These are phyloP conservation scores for Paramisgurnus dabryanus DNA, from an alignment of 2,113 vertebrate genomes.

Conservation along the genomic window DNA sequence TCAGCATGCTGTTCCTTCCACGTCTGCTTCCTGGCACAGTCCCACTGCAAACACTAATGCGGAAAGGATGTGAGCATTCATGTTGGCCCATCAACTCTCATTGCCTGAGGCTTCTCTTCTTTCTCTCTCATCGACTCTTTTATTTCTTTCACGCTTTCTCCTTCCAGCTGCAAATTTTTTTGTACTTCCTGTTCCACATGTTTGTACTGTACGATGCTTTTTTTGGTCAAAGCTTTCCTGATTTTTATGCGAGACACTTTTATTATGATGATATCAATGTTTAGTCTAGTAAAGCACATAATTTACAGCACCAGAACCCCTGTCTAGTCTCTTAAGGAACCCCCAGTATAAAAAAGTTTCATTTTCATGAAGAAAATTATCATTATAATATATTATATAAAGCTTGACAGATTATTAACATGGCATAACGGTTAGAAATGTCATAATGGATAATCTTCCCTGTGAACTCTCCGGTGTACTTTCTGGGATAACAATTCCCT, in stretches of 20 bases:
- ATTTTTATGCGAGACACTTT: not conserved
- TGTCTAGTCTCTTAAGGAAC: too few species aligned
- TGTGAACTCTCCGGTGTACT: too few species aligned
- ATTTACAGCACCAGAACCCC: too few species aligned
- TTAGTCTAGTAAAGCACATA: not conserved
- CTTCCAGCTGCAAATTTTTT: slow-evolving; percentile 13
- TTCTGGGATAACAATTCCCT: too few species aligned
- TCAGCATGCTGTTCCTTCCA: slow-evolving; percentile 14
- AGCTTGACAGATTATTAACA: too few species aligned
- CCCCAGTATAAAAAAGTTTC: too few species aligned
- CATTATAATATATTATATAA: too few species aligned
- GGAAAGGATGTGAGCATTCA: slow-evolving; percentile 31
- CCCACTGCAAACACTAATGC: slow-evolving; percentile 39
- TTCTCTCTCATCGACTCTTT: slow-evolving; percentile 12
- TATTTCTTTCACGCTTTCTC: slow-evolving; percentile 37
- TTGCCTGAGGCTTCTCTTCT: slow-evolving; percentile 21
- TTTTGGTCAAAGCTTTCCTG: not conserved
- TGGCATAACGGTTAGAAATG: too few species aligned
- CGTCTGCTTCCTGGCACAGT: slow-evolving; percentile 38
- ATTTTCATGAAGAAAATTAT: too few species aligned
- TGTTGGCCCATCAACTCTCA: slow-evolving; percentile 43
- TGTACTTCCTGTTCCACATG: slow-evolving; percentile 13
- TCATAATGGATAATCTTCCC: too few species aligned
- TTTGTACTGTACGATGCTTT: not conserved
- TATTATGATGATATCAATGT: not conserved